A percentile compares a stretch with the other conserved stretches of the same genome.
Evolutionary conservation across 2,797 vertebrate species (phyloP).

Genomic region (Cossypha niveicapilla): DNA sequence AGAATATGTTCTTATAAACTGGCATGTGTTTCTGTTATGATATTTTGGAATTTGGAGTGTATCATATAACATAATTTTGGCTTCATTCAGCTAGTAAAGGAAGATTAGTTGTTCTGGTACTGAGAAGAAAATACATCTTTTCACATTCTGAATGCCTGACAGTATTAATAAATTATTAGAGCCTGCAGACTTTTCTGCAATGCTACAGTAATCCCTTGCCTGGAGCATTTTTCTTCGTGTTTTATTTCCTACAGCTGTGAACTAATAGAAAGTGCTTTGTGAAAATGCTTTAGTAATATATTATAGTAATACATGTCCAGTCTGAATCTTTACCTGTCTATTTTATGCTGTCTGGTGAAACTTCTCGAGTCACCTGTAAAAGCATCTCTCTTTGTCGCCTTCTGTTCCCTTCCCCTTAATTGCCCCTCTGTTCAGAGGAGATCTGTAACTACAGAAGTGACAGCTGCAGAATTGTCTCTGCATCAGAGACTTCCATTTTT

Average conservation of each 20-base stretch:
- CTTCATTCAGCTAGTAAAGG: not conserved
- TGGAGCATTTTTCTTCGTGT: not conserved
- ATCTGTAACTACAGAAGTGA: not conserved
- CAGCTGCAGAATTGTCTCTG: slow-evolving; percentile 29
- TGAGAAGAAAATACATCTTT: not conserved
- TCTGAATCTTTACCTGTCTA: not conserved
- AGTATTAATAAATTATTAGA: not conserved
- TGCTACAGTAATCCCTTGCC: not conserved
- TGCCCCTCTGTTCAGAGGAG: not conserved
- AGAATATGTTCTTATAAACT: not conserved
- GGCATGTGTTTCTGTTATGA: not conserved
- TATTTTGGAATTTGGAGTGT: not conserved
- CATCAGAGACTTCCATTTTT: not conserved
- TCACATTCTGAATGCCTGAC: not conserved
- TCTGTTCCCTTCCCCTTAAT: not conserved
- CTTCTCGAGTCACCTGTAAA: not conserved
- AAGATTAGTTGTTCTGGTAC: not conserved
- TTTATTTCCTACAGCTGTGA: not conserved
- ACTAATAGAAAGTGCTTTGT: not conserved
- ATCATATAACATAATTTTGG: not conserved
- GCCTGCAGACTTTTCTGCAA: not conserved
- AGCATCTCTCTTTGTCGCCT: not conserved
- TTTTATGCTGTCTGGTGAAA: not conserved
- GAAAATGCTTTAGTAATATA: not conserved
- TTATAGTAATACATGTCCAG: not conserved